Base-by-base conservation (phyloP, 2,797 vertebrate genomes). In the Alfaro cultratus region DNA sequence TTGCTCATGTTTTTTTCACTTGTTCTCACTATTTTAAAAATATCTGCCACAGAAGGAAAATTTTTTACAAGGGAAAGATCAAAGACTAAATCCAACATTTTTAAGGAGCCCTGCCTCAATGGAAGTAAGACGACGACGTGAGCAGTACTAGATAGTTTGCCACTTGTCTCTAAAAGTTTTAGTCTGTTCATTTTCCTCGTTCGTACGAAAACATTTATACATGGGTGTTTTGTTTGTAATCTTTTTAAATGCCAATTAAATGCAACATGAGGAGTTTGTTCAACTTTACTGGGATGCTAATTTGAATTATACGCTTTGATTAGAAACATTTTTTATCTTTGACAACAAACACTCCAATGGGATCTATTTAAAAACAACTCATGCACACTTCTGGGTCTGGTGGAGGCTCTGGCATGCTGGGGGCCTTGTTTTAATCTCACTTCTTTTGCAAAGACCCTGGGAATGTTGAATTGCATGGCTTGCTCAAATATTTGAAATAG, bases 51-150 rank as follows among this genome's bases (percentile, higher is more conserved):
- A 74, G 60, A 67, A 7, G n/a, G 7, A 60, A 31, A 31, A 31
- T 31, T 60, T 13, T 62, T 62, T 18, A 18, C 6, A 62, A 34
- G 60, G 31, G 3, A 11, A 62, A 73, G 60, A 76, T 77, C 49
- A 47, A 82, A 81, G 82, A 73, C 55, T 70, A 70, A 57, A 75
- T 85, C 79, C 47, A 1, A 29, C 4, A 5, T 75, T 80, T 81
- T 67, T 26, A 15, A 34, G 41, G 55, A 53, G 76, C 36, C 76
- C 57, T 45, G 46, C 3, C 74, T 75, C 74, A 51, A 15, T 62
- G 47, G 29, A 77, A 29, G 29, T 13, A 7, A 15, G 72, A 78
- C 53, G 60, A 18, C 67, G 18, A 73, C 2, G 1, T 15, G 43
- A 5, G 21, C 45, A 62, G 9, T 74, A 77, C 3, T 51, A 70